Conservation (phyloP, 2,113 vertebrate genomes). For the Cygnus atratus region DNA sequence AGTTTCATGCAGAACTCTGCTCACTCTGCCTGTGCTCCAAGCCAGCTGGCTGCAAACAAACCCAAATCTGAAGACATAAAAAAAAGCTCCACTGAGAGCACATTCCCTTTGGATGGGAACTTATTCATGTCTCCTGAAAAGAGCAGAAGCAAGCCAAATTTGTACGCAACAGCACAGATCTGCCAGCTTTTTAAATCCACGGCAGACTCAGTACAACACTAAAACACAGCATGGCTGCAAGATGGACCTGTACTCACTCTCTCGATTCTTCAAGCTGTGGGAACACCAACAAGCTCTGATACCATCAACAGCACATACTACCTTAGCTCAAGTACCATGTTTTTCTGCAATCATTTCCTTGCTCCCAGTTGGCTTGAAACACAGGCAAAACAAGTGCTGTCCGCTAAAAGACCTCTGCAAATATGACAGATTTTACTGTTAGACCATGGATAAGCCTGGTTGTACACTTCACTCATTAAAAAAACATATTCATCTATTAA, state of each 20-base stretch:
- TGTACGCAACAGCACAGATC: not conserved
- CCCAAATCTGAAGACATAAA: not conserved
- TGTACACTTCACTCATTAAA: not conserved
- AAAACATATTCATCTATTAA: not conserved
- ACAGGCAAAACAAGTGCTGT: not conserved
- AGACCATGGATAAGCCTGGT: not conserved
- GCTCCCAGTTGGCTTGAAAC: constrained; percentile 7
- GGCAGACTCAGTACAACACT: not conserved
- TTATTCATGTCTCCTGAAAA: not conserved
- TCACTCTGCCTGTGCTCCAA: not conserved
- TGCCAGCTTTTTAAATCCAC: not conserved
- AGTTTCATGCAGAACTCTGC: not conserved
- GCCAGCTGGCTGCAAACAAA: constrained; percentile 18
- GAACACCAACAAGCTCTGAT: constrained; percentile 7
- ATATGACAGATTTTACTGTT: not conserved
- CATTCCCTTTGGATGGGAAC: not conserved
- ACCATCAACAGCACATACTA: not conserved
- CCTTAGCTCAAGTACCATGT: not conserved
- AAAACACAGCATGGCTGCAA: not conserved
- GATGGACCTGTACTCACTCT: not conserved
- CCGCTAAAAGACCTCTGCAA: not conserved
- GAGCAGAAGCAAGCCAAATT: constrained; percentile 2
- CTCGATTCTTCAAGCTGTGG: not conserved
- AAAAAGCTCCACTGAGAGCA: not conserved
- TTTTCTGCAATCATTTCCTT: not conserved